Conservation (phyloP, 2,113 vertebrate genomes). For the Odontesthes bonariensis region DNA sequence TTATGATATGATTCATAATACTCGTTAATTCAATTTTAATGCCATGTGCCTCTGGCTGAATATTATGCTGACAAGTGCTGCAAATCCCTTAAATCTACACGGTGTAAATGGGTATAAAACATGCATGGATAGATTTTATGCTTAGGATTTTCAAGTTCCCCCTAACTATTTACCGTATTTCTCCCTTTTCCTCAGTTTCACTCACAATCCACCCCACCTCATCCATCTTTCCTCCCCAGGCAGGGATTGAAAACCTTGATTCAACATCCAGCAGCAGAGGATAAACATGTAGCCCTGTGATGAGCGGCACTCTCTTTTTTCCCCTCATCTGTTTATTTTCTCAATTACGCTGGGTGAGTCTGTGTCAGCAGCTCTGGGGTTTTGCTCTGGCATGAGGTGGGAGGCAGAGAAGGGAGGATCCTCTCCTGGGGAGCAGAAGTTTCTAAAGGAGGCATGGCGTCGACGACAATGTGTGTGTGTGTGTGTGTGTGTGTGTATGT, state of each 20-base stretch:
- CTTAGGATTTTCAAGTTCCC: slow-evolving; percentile 1
- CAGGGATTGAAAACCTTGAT: slow-evolving; percentile 34
- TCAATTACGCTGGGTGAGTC: slow-evolving; percentile 43
- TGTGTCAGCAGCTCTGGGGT: slow-evolving; percentile 58
- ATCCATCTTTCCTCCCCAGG: slow-evolving; percentile 12
- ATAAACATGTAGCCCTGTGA: slow-evolving; percentile 51
- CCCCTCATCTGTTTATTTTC: slow-evolving; percentile 60
- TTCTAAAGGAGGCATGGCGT: slow-evolving; percentile 13
- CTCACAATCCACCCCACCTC: not conserved
- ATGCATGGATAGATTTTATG: slow-evolving; percentile 1
- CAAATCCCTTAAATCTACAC: not conserved
- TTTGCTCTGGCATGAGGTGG: slow-evolving; percentile 36
- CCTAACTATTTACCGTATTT: slow-evolving; percentile 13
- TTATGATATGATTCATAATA: slow-evolving; percentile 11
- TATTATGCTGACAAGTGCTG: not conserved
- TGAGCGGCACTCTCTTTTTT: not conserved
- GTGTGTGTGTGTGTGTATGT: not conserved
- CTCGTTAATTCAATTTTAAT: slow-evolving; percentile 1
- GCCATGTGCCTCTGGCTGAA: not conserved
- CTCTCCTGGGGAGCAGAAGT: slow-evolving; percentile 28
- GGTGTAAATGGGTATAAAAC: not conserved
- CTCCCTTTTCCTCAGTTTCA: slow-evolving; percentile 11
- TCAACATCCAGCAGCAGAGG: slow-evolving; percentile 26
- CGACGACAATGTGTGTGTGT: not conserved
- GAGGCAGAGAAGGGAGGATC: slow-evolving; percentile 4